A percentile compares a stretch with the other conserved stretches of the same genome.
Evolutionary conservation across 2,113 vertebrate species (phyloP).

Genomic region (Machaerirhynchus nigripectus): DNA sequence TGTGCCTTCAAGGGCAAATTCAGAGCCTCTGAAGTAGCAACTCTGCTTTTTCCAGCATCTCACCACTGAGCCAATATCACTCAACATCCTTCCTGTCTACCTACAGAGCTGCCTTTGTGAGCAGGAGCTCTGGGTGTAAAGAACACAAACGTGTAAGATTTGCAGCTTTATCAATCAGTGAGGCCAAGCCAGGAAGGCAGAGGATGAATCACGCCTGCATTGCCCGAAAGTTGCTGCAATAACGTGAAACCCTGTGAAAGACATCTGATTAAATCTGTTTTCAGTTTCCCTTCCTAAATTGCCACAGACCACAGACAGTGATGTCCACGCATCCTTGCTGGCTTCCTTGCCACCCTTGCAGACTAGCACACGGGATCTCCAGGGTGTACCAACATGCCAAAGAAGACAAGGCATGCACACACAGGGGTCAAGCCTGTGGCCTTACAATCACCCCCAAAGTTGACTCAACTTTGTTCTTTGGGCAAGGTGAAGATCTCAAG

Average conservation of each 20-base stretch:
- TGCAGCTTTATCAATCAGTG: background rate
- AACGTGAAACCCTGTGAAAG: accelerated
- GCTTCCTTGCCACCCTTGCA: background rate
- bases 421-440: background rate
- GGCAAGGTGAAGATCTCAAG: background rate
- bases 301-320: background rate
- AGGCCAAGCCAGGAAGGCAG: background rate
- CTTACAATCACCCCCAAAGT: background rate
- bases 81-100: background rate
- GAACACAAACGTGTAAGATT: background rate
- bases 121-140: background rate
- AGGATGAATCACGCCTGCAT: background rate
- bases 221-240: background rate
- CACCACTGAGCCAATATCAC: background rate
- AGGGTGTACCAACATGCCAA: background rate
- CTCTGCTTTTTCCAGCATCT: background rate
- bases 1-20: background rate
- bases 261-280: background rate
- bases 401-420: background rate
- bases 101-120: background rate
- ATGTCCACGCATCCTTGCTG: accelerated
- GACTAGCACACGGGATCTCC: background rate
- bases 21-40: background rate
- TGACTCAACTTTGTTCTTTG: background rate
- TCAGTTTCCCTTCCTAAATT: background rate